These are phyloP conservation scores for Bombylius discolor DNA, from an alignment of 2,888 invertebrate species.

Conservation along the genomic window DNA sequence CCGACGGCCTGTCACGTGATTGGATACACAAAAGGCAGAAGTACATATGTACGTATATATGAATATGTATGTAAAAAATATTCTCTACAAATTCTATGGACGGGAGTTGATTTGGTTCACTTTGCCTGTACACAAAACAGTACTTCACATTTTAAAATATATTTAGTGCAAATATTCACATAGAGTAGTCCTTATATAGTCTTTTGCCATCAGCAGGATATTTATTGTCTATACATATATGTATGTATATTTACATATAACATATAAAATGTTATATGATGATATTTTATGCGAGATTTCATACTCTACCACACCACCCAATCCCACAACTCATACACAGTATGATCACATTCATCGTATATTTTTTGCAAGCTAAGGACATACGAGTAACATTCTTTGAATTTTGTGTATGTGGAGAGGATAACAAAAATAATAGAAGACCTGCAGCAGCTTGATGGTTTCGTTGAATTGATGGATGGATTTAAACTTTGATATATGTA, in stretches of 20 bases:
- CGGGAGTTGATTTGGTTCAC: constrained; percentile 13
- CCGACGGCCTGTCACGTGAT: constrained; percentile 24
- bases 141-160: neutral
- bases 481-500: constrained; percentile 2
- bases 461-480: constrained; percentile 11
- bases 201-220: no score
- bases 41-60: no score
- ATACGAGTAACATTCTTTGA: no score
- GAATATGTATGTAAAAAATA: neutral
- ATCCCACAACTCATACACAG: no score
- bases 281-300: no score
- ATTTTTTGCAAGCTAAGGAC: no score
- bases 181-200: no score
- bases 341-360: no score
- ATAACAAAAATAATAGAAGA: constrained; percentile 7
- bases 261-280: no score
- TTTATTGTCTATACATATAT: neutral
- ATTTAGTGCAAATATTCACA: neutral
- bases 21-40: constrained; percentile 18
- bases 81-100: constrained; percentile 1
- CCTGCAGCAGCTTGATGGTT: constrained; percentile 7
- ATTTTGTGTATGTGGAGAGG: no score
- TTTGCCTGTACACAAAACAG: constrained; percentile 1
- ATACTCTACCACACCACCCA: no score
- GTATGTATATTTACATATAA: neutral